Evolutionary conservation across 2,113 vertebrate genomes (phyloP).

Genomic region (Corvus cornix): DNA sequence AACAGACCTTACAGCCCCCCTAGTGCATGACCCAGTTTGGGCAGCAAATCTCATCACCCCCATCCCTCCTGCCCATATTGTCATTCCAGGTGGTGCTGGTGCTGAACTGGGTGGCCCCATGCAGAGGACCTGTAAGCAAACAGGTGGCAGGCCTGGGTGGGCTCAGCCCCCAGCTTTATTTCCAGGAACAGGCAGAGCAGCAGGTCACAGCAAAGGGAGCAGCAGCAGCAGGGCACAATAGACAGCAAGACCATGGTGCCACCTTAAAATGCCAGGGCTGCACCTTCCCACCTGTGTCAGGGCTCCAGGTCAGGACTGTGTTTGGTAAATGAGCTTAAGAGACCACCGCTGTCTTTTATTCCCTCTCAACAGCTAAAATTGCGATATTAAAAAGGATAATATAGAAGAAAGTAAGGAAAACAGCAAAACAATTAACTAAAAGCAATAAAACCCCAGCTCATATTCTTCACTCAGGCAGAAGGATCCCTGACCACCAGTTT

Average conservation of each 20-base stretch:
- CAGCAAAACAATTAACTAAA: neutral
- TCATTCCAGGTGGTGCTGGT: neutral
- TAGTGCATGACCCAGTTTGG: neutral
- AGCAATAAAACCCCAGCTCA: neutral
- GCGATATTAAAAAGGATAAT: neutral
- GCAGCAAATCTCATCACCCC: neutral
- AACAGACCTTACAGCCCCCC: neutral
- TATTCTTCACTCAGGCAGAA: neutral
- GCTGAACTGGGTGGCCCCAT: neutral
- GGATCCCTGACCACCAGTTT: fast-evolving
- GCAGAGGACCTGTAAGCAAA: neutral
- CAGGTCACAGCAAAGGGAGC: fast-evolving
- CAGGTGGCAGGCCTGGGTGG: neutral
- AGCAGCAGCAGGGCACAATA: fast-evolving
- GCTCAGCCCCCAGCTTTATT: neutral
- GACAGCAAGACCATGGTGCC: fast-evolving
- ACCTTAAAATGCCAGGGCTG: neutral
- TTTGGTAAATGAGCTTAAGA: neutral
- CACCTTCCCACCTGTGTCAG: neutral
- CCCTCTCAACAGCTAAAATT: neutral
- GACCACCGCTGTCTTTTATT: neutral
- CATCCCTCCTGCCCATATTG: neutral
- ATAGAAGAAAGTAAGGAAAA: neutral
- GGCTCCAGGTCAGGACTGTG: neutral
- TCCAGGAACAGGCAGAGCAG: neutral